Base-by-base conservation (phyloP, 2,797 vertebrate genomes). In the Apodemus agrarius region DNA sequence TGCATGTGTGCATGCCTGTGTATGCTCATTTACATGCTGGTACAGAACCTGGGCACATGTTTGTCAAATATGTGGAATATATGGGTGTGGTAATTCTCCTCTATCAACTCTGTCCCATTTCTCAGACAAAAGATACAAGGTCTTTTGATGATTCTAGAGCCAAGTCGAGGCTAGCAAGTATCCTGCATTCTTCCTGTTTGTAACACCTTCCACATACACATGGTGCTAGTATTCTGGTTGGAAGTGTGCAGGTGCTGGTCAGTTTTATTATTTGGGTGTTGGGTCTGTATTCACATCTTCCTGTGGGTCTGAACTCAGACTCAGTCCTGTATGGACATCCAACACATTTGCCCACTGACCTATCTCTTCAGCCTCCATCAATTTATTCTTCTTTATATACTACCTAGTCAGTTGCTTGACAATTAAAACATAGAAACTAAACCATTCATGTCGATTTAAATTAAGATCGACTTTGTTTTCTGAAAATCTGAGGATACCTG, bases 371-470 rank as follows among this genome's bases (percentile, higher is more conserved):
- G 63, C 43, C 19, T 11, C 10, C 43, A 24, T 67, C 43, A 67
- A 24, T 24, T 49, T 67, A 49, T 85, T 65, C 40, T 31, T 46
- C 46, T n/a, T 67, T n/a, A 49, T 14, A 8, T 14, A 88, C 34
- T 84, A 19, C 75, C 37, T 52, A 29, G 1, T 24, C 63, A 72
- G 5, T 91, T 80, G 93, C 49, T 63, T 94, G n/a, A 80, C 81
- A 96, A 89, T 59, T 61, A 61, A 94, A 52, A 65, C 57, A 93
- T 3, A 79, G 59, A 91, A 89, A 75, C 24, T 40, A 76, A 79
- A 40, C 13, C 26, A 81, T 43, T 59, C 2, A 54, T 69, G 22
- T 40, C 1, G 61, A 21, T 59, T 46, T 26, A 37, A 92, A 88
- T 43, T 29, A 86, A 74, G 37, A 19, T 81, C 31, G 0, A 4